These are phyloP conservation scores for Gambusia holbrooki DNA, from an alignment of 2,113 vertebrate genomes.

Conservation along the genomic window DNA sequence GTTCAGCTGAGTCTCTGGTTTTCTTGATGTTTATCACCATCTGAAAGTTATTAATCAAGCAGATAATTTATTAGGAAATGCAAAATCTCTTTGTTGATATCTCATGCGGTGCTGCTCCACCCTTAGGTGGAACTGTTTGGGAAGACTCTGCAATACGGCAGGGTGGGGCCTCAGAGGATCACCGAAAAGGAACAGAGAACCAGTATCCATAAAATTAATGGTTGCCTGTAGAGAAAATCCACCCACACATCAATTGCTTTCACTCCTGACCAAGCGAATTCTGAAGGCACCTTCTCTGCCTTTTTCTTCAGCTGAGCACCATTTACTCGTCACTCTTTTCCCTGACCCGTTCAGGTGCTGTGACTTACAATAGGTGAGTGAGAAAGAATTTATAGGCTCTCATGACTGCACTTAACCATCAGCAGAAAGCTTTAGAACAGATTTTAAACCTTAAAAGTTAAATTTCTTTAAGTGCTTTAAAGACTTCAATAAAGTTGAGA, in stretches of 20 bases:
- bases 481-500: too few species aligned
- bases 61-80: background rate
- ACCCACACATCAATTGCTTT: slow-evolving; percentile 25
- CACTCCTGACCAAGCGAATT: slow-evolving; percentile 6
- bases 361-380: slow-evolving; percentile 9
- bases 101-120: slow-evolving; percentile 20
- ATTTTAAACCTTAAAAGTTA: background rate
- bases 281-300: slow-evolving; percentile 21
- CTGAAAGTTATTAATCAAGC: background rate
- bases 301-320: slow-evolving; percentile 19
- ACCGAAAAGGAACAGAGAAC: background rate
- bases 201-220: slow-evolving; percentile 17
- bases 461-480: background rate
- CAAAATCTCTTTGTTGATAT: background rate
- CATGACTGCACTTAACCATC: background rate
- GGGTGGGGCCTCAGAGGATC: slow-evolving; percentile 40
- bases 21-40: background rate
- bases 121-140: slow-evolving; percentile 18
- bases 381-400: slow-evolving; percentile 23
- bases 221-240: slow-evolving; percentile 10
- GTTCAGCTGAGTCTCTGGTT: background rate
- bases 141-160: slow-evolving; percentile 51
- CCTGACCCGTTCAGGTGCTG: slow-evolving; percentile 21
- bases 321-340: slow-evolving; percentile 31
- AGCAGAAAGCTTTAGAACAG: background rate